Base-by-base conservation (phyloP, 92 coral and sea anemone species). In the Porites divaricata region DNA sequence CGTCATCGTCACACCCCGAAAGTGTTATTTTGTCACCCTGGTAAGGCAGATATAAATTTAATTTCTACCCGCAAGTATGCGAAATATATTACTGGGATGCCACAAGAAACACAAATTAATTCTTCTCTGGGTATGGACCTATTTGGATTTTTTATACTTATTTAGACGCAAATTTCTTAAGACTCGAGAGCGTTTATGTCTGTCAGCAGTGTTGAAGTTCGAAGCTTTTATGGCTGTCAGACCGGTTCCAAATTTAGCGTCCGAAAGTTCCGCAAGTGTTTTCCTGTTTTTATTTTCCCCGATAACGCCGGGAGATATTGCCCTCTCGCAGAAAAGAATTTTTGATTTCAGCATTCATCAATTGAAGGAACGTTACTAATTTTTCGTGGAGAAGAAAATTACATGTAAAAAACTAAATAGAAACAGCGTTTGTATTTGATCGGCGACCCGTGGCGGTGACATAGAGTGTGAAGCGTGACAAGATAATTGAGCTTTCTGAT, bases 391-490 rank as follows among this genome's bases (percentile, higher is more conserved):
- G 22, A 48, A 52, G 3, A 20, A 63, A 63, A 56, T 53, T 54
- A 16, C 6, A 35, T 35, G 45, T 35, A 21, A 15, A 26, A 57
- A 58, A 15, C 16, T 58, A 8, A 22, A 57, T 6, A 35, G 21
- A 14, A 35, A 63, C 72, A 20, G 17, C 28, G 14, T 50, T 24
- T 73, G 76, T 52, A 62, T 50, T 19, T 50, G 74, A 67, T 77
- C 70, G 83, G 13, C 63, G 20, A 66, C 76, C 52, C 76, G 21
- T 52, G 51, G 53, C 49, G 84, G 72, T 50, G 79, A 58, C 83
- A 82, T 87, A 70, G 74, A 88, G 90, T 91, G 92, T 88, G 90
- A 91, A 91, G 95, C 95, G 95, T 91, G 95, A 91, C 95, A 91
- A 72, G 26, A 35, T 75, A 74, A 76, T 75, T 73, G 74, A 4